Base-by-base conservation (phyloP, 2,888 invertebrate species). In the Scaptomyza cyrtandrae region DNA sequence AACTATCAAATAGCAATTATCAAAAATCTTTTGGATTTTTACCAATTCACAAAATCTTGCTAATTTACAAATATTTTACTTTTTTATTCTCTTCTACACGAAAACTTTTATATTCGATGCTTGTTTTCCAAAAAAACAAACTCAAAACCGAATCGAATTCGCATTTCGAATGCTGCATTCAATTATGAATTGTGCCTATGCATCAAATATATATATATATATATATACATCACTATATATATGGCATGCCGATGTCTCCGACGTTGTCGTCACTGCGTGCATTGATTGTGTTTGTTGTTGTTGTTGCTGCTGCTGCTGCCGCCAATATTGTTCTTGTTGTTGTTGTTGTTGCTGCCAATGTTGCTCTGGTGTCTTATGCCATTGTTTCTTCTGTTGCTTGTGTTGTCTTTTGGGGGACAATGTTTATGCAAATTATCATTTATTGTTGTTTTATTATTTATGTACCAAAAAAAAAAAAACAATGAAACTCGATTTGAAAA, bases 1-100 rank as follows among this genome's bases (percentile, higher is more conserved):
- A 61, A 53, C 50, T 19, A 19, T 19, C n/a, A 53, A 58, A 45
- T 56, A 75, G 63, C 56, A 41, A 31, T 31, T 31, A 31, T 31
- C 6, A 6, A 77, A 78, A 77, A 74, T 77, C 70, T 66, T 43
- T 65, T 65, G 61, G 75, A 74, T 71, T 78, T 74, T 62, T 61
- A 57, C 33, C 31, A 76, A 71, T 43, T 75, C 76, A 75, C 50
- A 62, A 66, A 66, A 65, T 71, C 88, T 89, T 86, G 52, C 90
- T 90, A 90, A 90, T 90, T 89, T 88, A 78, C 81, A 78, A 90
- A 80, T 90, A 52, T 52, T 90, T 85, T 90, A 85, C 50, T 50
- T 90, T 90, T 90, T 88, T 90, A 88, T 88, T 90, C 89, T 90
- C 89, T 89, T 90, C 90, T 90, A 84, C 88, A 88, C 89, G 82